These are phyloP conservation scores for Agonopterix subpropinquella DNA, from an alignment of 2,888 invertebrate species.

Conservation along the genomic window DNA sequence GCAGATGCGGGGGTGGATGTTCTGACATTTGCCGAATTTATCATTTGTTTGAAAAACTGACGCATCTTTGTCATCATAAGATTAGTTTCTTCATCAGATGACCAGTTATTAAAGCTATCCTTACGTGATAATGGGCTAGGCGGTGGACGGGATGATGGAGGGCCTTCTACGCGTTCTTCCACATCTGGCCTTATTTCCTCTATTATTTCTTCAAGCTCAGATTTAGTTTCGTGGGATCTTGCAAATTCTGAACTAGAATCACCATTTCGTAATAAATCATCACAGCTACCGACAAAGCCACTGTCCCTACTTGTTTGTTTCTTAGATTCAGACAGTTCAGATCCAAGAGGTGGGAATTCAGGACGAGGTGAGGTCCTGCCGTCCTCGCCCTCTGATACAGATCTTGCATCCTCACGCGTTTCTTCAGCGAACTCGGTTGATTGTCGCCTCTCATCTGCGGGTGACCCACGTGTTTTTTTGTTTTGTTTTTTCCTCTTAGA, in stretches of 20 bases:
- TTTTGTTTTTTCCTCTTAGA: constrained; percentile 88
- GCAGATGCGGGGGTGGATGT: constrained; percentile 67
- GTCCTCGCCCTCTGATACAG: constrained; percentile 80
- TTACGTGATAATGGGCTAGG: constrained; percentile 82
- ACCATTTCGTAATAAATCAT: constrained; percentile 84
- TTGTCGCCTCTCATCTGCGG: constrained; percentile 78
- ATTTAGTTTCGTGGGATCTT: constrained; percentile 70
- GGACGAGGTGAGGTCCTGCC: constrained; percentile 82
- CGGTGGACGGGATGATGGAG: constrained; percentile 70
- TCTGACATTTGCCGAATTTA: constrained; percentile 78
- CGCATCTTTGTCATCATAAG: constrained; percentile 97
- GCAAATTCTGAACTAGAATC: constrained; percentile 71
- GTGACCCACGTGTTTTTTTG: constrained; percentile 79
- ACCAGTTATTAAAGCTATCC: constrained; percentile 96
- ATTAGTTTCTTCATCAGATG: constrained; percentile 95
- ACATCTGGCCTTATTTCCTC: constrained; percentile 76
- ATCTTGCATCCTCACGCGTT: constrained; percentile 72
- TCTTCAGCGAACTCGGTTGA: constrained; percentile 79
- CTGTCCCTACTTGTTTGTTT: constrained; percentile 91
- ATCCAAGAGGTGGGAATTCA: constrained; percentile 75
- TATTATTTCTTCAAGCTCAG: constrained; percentile 75
- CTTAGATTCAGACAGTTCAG: constrained; percentile 78
- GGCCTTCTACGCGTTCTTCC: constrained; percentile 63
- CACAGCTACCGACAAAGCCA: constrained; percentile 92
- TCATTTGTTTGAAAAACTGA: constrained; percentile 93